phyloP scores from a whole-genome alignment of 2,888 invertebrate species.

The Torymus tubicola region DNA sequence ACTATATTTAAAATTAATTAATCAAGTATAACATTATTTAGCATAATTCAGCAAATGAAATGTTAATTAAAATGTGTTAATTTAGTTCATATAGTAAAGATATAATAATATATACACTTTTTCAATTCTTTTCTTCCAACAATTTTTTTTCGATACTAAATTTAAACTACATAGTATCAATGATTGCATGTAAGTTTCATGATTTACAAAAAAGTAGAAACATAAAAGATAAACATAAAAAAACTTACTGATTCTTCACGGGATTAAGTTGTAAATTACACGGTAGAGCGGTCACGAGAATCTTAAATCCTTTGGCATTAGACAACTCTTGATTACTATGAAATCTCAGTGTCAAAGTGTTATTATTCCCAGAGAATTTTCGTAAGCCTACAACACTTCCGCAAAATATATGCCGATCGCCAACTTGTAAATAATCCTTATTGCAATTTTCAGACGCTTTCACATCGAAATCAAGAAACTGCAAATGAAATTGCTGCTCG shows the following conservation, averaged over 20 bases:
- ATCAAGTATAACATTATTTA: too few relatives aligned
- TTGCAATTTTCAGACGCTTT: slow-evolving; percentile 77
- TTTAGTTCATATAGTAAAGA: too few relatives aligned
- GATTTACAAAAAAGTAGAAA: neutral
- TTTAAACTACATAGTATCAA: too few relatives aligned
- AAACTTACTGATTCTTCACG: slow-evolving; percentile 41
- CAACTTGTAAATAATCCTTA: slow-evolving; percentile 78
- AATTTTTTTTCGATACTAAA: too few relatives aligned
- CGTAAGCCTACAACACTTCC: slow-evolving; percentile 77
- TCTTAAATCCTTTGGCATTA: slow-evolving; percentile 76
- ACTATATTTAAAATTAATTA: too few relatives aligned
- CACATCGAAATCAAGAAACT: slow-evolving; percentile 79
- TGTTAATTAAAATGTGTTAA: too few relatives aligned
- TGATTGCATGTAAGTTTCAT: too few relatives aligned
- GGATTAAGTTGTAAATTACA: slow-evolving; percentile 65
- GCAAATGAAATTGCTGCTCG: slow-evolving; percentile 78
- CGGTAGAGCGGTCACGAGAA: slow-evolving; percentile 78
- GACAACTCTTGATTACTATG: slow-evolving; percentile 70
- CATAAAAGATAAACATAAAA: neutral
- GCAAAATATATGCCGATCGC: slow-evolving; percentile 77
- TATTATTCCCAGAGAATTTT: slow-evolving; percentile 77
- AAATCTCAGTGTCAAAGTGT: slow-evolving; percentile 77
- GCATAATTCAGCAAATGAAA: too few relatives aligned
- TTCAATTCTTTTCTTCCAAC: too few relatives aligned
- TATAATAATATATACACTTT: too few relatives aligned